These are phyloP conservation scores for Apogon talboti DNA, from an alignment of 2,797 vertebrate genomes.

Conservation along the genomic window DNA sequence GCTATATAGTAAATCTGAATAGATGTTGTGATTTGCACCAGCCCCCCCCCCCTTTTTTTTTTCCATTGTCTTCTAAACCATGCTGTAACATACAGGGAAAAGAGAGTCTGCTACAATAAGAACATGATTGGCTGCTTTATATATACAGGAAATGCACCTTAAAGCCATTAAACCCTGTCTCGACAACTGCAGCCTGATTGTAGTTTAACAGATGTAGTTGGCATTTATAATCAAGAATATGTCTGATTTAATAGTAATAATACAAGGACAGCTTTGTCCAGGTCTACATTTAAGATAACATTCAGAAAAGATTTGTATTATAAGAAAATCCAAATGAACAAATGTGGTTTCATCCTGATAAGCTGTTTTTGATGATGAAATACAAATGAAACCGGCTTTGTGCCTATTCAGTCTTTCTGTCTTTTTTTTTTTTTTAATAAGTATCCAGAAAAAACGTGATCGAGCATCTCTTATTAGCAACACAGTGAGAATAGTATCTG, in stretches of 20 bases:
- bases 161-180: too few species aligned
- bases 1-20: neutral
- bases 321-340: too few species aligned
- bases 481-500: too few species aligned
- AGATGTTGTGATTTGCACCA: neutral
- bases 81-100: neutral
- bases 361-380: too few species aligned
- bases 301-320: neutral
- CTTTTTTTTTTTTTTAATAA: too few species aligned
- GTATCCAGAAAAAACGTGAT: too few species aligned
- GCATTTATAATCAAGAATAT: neutral
- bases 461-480: too few species aligned
- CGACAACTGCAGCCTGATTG: slow-evolving; percentile 32
- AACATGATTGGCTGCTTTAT: slow-evolving; percentile 8
- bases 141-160: too few species aligned
- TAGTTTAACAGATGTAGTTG: slow-evolving; percentile 4
- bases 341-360: too few species aligned
- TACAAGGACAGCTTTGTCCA: neutral
- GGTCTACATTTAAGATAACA: neutral
- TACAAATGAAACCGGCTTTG: too few species aligned
- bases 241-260: neutral
- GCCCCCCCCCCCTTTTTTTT: neutral
- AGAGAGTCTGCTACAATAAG: slow-evolving; percentile 3
- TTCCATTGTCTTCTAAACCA: too few species aligned
- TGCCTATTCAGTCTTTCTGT: too few species aligned